Conservation (phyloP, 2,888 invertebrate species). For the Lasioglossum figueresi region DNA sequence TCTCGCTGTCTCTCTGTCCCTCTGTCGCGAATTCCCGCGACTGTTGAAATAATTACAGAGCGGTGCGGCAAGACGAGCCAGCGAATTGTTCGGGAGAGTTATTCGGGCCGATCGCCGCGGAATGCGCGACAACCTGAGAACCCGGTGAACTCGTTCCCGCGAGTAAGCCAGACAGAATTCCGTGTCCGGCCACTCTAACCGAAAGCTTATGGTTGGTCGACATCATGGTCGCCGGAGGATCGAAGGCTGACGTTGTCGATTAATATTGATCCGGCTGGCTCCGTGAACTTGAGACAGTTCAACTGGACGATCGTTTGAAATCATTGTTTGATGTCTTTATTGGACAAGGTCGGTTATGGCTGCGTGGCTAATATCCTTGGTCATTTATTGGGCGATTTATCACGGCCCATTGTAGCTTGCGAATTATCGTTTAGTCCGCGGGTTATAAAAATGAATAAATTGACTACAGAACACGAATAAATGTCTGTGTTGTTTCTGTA, state of each 20-base stretch:
- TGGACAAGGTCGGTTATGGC: neutral
- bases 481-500: no score
- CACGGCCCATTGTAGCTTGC: no score
- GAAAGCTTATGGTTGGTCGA: neutral
- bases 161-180: neutral
- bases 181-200: neutral
- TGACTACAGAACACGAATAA: no score
- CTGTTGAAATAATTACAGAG: constrained; percentile 14
- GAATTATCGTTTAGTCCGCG: no score
- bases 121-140: constrained; percentile 20
- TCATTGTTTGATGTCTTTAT: constrained; percentile 6
- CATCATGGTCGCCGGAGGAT: neutral
- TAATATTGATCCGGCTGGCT: neutral
- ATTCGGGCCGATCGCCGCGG: constrained; percentile 23
- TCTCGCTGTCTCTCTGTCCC: neutral
- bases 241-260: neutral
- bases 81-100: constrained; percentile 28
- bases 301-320: neutral
- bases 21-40: neutral
- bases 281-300: neutral
- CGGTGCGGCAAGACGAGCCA: neutral
- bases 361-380: neutral
- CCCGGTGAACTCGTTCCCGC: constrained; percentile 13
- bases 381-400: neutral
- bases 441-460: no score